Base-by-base conservation (phyloP, 2,113 vertebrate genomes). In the Dasyurus viverrinus region DNA sequence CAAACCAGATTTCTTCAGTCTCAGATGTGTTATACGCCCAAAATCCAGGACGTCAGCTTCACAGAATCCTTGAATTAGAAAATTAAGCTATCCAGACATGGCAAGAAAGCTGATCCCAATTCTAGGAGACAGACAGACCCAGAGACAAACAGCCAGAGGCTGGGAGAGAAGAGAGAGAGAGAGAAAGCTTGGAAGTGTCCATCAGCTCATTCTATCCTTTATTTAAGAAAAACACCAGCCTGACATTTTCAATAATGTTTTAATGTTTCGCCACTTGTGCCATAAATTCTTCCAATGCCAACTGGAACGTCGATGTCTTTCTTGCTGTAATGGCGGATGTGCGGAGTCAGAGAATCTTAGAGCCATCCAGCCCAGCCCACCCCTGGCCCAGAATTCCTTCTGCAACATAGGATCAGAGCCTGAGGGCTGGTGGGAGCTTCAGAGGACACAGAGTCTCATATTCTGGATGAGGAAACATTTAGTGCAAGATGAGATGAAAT, bases 161-260 rank as follows among this genome's bases (percentile, higher is more conserved):
- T 12, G 57, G 30, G 57, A 60, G 11, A 30, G 57, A 57, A 96
- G n/a, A n/a, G 54, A 60, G 89, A 94, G 89, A 94, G 90, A 68
- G 53, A 90, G 93, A 96, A 92, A 96, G 96, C 95, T 94, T 36
- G 54, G 93, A 97, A 96, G 54, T 48, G 42, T 89, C 92, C 95
- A 94, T 93, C 60, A 53, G 91, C 92, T 93, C 91, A 55, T 94
- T 93, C 27, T 93, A 91, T 93, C 94, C 95, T 93, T 68, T 96
- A 95, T 91, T 95, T 94, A 96, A 95, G 93, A 52, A 95, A 93
- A 52, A 91, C 53, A 96, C 93, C 89, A n/a, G 90, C 25, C 94
- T 27, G 8, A 57, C n/a, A 91, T 55, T 95, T 84, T 7, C 94
- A 96, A 92, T 91, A 93, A 97, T 96, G 93, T 96, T 94, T 95